A percentile compares a stretch with the other conserved stretches of the same genome.
phyloP scores from a whole-genome alignment of 2,888 invertebrate genomes.

The Ichneumoninae sp. region DNA sequence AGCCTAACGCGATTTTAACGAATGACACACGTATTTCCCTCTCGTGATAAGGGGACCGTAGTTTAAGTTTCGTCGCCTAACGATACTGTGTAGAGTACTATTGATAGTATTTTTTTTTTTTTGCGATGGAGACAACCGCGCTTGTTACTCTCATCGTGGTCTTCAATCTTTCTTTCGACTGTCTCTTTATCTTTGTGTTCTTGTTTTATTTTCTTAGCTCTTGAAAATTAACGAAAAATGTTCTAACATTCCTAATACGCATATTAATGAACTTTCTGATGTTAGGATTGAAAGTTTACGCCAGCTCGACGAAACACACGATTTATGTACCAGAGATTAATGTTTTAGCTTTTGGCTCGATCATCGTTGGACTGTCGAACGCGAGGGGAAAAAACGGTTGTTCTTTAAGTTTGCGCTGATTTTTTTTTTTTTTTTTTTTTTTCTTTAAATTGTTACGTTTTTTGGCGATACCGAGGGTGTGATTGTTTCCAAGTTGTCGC shows the following conservation, averaged over 20 bases:
- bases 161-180: constrained; percentile 22
- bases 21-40: constrained; percentile 12
- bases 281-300: constrained; percentile 39
- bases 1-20: constrained; percentile 17
- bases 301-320: constrained; percentile 22
- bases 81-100: constrained; percentile 35
- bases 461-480: constrained; percentile 49
- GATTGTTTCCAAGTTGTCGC: constrained; percentile 62
- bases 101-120: constrained; percentile 12
- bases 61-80: constrained; percentile 59
- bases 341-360: constrained; percentile 28
- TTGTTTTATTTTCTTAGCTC: constrained; percentile 6
- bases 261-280: constrained; percentile 41
- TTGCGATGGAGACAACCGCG: constrained; percentile 43
- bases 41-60: constrained; percentile 51
- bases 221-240: constrained; percentile 52
- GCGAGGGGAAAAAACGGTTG: constrained; percentile 20
- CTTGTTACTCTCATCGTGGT: constrained; percentile 30
- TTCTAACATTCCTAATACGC: constrained; percentile 62
- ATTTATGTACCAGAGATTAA: constrained; percentile 46
- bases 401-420: constrained; percentile 62
- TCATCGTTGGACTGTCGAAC: constrained; percentile 22
- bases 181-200: constrained; percentile 8
- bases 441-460: constrained; percentile 64
- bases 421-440: constrained; percentile 28